These are phyloP conservation scores for Priapulus caudatus DNA, from an alignment of 2,888 invertebrate genomes.

Conservation along the genomic window DNA sequence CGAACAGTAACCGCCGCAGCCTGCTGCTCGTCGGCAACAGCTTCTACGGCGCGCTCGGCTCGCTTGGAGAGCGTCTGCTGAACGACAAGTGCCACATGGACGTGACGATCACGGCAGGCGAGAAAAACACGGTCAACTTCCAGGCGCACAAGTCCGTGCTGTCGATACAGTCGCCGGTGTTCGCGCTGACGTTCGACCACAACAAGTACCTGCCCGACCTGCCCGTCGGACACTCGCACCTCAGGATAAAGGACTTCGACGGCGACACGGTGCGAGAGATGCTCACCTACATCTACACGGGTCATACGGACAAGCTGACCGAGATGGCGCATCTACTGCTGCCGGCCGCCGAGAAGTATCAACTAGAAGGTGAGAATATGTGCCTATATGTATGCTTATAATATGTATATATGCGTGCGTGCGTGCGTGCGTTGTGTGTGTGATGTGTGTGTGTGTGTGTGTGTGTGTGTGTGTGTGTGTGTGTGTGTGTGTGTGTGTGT, in stretches of 20 bases:
- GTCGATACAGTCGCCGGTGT: neutral
- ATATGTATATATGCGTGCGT: no score
- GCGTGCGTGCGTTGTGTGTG: no score
- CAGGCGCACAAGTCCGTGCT: neutral
- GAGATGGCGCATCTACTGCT: slow-evolving; percentile 1
- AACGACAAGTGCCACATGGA: neutral
- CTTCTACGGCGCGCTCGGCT: neutral
- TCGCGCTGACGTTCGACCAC: neutral
- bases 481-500: no score
- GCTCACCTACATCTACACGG: slow-evolving; percentile 1
- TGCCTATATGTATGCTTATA: no score
- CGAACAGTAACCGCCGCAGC: neutral
- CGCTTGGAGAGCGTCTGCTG: neutral
- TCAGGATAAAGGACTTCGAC: neutral
- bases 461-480: no score
- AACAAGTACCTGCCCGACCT: neutral
- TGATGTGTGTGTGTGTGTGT: no score
- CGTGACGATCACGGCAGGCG: neutral
- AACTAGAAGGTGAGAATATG: neutral
- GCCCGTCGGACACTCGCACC: neutral
- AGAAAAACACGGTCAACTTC: neutral
- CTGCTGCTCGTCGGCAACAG: neutral
- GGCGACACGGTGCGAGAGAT: neutral
- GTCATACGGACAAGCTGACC: slow-evolving; percentile 1
- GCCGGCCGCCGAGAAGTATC: slow-evolving; percentile 1